Evolutionary conservation across 2,113 vertebrate genomes (phyloP).

Genomic region (Herpetotheres cachinnans): DNA sequence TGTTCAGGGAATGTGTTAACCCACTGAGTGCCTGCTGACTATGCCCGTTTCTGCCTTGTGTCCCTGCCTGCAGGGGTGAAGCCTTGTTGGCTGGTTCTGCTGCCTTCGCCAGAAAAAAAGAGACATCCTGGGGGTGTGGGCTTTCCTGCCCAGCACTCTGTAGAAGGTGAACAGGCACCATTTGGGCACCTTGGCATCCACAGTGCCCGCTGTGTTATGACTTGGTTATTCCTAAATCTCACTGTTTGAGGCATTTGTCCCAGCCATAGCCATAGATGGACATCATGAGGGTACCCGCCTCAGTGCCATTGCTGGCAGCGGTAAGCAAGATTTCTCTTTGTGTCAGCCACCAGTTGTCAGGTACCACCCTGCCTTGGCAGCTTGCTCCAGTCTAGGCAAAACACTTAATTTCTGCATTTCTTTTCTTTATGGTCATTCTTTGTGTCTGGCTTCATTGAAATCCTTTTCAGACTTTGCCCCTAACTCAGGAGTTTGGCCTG

Average conservation of each 20-base stretch:
- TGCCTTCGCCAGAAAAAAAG: background rate
- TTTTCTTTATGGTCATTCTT: background rate
- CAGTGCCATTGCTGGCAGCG: background rate
- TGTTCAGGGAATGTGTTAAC: background rate
- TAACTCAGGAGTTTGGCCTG: background rate
- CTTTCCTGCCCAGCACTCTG: background rate
- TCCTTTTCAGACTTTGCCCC: background rate
- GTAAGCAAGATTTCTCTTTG: background rate
- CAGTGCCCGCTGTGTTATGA: background rate
- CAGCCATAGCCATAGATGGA: background rate
- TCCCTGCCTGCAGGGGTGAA: background rate
- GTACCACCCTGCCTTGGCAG: background rate
- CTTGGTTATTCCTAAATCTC: background rate
- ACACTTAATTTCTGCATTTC: background rate
- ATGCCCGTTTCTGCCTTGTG: background rate
- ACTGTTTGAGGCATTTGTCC: background rate
- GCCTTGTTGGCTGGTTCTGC: background rate
- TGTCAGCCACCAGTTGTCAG: background rate
- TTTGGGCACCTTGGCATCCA: background rate
- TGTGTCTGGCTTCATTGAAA: background rate
- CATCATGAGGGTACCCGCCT: background rate
- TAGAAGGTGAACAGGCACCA: background rate
- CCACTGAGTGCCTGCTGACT: background rate
- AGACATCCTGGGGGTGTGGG: rapidly evolving
- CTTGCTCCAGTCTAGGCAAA: background rate